Evolutionary conservation across 64 coral and sea anemone species (phyloP), one percentile per base, ranked within the genome.

Genomic region (Platygyra sinensis): DNA sequence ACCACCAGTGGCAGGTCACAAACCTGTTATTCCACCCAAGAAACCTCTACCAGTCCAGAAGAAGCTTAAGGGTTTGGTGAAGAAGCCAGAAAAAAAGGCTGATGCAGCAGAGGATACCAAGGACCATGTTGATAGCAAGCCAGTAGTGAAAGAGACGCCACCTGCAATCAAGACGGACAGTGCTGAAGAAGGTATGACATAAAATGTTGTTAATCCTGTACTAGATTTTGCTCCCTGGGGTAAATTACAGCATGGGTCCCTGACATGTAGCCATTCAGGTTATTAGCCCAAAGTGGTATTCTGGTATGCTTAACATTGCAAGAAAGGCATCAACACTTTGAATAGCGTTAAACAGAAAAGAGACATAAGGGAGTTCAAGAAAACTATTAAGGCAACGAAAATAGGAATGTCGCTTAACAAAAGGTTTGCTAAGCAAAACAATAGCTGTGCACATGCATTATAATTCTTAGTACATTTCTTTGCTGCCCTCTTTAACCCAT

Each of bases 1-100:
- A n/a, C 83, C 83, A 19, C 52, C 79, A 19, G 12, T 64, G 11
- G 50, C 33, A 46, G 30, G 54, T 3, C 84, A 92, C 29, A 92
- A 92, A 52, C 82, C 90, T 25, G 82, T 76, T 12, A 46, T 86
- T 39, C 84, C 75, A 72, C 82, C 61, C 9, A 84, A 86, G 72
- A 65, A 91, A 76, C 63, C 79, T 60, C 27, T 62, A 67, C 80
- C 80, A 12, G 15, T 15, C 60, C 69, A 91, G 13, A 73, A 82
- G 30, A 62, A 83, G 28, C 46, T 67, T 10, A 29, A 67, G 33
- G 67, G 83, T 25, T 15, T 52, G 62, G 27, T 8, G 33, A 73
- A 85, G 38, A 74, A 82, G 60, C 36, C 71, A n/a, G 36, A 60
- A 14, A 83, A 59, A 19, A 80, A 91, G 20, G 55, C 24, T 7